These are phyloP conservation scores for Ellobium chinense DNA, from an alignment of 2,888 invertebrate species.

Conservation along the genomic window DNA sequence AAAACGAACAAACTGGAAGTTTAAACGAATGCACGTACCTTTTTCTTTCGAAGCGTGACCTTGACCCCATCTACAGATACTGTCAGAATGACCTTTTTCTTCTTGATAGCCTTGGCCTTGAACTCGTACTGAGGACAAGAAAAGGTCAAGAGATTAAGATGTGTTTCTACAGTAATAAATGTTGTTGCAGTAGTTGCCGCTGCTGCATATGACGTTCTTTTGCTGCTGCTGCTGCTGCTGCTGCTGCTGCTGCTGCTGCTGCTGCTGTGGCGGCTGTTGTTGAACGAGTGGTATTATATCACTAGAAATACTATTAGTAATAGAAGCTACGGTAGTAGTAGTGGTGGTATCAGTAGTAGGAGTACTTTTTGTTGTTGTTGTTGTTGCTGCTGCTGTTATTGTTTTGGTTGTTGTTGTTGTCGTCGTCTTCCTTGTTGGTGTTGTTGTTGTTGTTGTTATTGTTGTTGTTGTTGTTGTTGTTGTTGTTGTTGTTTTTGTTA, in stretches of 20 bases:
- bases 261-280: too few species aligned
- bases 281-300: too few species aligned
- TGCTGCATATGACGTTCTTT: too few species aligned
- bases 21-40: too few species aligned
- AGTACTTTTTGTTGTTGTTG: slow-evolving; percentile 16
- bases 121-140: slow-evolving; percentile 98
- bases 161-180: too few species aligned
- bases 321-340: slow-evolving; percentile 11
- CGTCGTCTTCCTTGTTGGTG: neutral
- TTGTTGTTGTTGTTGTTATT: slow-evolving; percentile 3
- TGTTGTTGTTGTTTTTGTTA: neutral
- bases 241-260: too few species aligned
- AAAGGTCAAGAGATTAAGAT: too few species aligned
- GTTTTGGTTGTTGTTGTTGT: slow-evolving; percentile 4
- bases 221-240: too few species aligned
- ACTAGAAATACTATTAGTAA: slow-evolving; percentile 24
- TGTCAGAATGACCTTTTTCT: slow-evolving; percentile 96
- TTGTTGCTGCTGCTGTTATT: slow-evolving; percentile 1
- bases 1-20: neutral
- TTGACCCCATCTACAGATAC: slow-evolving; percentile 97
- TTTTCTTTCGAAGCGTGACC: slow-evolving; percentile 87
- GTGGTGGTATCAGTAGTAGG: slow-evolving; percentile 19
- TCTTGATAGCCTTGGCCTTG: slow-evolving; percentile 98
- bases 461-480: slow-evolving; percentile 18
- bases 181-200: too few species aligned